Percentiles rank a stretch among this genome's conserved stretches.
These are phyloP conservation scores for Sminthopsis crassicaudata DNA, from an alignment of 2,113 vertebrate genomes.

Conservation along the genomic window DNA sequence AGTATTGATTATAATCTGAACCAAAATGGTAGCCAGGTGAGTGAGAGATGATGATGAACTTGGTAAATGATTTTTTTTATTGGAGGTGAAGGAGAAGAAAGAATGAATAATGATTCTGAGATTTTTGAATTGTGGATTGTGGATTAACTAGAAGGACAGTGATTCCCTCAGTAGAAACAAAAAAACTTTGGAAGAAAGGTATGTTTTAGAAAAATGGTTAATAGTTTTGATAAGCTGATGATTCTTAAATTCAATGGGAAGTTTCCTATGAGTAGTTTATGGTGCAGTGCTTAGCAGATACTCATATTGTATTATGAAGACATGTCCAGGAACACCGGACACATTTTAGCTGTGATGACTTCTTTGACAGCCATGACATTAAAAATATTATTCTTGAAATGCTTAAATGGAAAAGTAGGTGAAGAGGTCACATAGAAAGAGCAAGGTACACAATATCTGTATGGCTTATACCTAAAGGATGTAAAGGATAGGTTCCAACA, in stretches of 20 bases:
- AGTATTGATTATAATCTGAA: neutral
- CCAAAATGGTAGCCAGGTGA: neutral
- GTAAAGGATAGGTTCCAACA: neutral
- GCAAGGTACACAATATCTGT: neutral
- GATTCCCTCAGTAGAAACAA: neutral
- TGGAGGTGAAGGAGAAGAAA: neutral
- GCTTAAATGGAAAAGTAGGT: neutral
- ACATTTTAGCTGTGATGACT: neutral
- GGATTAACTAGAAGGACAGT: neutral
- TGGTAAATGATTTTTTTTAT: neutral
- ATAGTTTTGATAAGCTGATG: neutral
- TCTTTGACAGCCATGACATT: neutral
- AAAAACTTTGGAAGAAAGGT: neutral
- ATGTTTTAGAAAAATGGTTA: neutral
- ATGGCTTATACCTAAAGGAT: neutral
- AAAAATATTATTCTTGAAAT: neutral
- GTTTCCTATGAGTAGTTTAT: neutral
- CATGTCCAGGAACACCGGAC: too few species aligned
- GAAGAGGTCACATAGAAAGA: neutral
- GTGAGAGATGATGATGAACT: neutral
- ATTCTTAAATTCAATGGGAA: neutral
- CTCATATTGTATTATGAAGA: neutral
- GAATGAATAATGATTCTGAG: neutral
- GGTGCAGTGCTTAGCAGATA: neutral
- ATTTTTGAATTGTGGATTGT: neutral